Conservation (phyloP, 2,888 invertebrate genomes). For the Scaptomyza polygonia region DNA sequence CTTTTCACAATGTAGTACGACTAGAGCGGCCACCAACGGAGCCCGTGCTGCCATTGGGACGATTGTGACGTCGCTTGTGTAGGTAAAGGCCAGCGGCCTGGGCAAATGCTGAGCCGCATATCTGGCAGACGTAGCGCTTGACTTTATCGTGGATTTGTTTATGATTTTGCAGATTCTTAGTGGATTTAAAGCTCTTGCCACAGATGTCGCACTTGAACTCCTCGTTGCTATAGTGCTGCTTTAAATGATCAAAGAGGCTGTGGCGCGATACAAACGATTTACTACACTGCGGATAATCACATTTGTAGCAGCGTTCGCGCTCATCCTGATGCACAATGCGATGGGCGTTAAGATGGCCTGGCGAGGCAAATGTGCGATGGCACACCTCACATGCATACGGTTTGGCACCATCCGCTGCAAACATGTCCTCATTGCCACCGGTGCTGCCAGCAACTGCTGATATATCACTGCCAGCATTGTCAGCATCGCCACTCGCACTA, state of each 20-base stretch:
- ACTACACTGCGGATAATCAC: slow-evolving; percentile 78
- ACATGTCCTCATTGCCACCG: slow-evolving; percentile 31
- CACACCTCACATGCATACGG: slow-evolving; percentile 72
- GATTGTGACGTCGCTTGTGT: slow-evolving; percentile 81
- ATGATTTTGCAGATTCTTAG: slow-evolving; percentile 82
- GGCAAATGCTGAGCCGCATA: slow-evolving; percentile 83
- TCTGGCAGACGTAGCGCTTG: slow-evolving; percentile 82
- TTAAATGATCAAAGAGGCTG: slow-evolving; percentile 75
- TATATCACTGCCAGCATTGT: slow-evolving; percentile 12
- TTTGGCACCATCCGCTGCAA: slow-evolving; percentile 46
- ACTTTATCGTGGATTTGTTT: slow-evolving; percentile 82
- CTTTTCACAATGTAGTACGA: slow-evolving; percentile 61
- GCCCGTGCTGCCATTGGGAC: slow-evolving; percentile 67
- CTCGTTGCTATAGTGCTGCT: slow-evolving; percentile 78
- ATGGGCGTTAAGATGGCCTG: slow-evolving; percentile 70
- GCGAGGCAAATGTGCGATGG: slow-evolving; percentile 69
- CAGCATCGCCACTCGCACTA: slow-evolving; percentile 38
- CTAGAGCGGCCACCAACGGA: slow-evolving; percentile 64
- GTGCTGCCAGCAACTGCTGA: slow-evolving; percentile 13
- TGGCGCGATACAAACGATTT: slow-evolving; percentile 73
- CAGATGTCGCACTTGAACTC: slow-evolving; percentile 81
- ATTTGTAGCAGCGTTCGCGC: slow-evolving; percentile 74
- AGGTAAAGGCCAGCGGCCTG: slow-evolving; percentile 83
- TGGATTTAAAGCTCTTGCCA: slow-evolving; percentile 81
- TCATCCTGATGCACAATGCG: slow-evolving; percentile 71